Conservation (phyloP, 2,888 invertebrate species). For the Mimumesa dahlbomi region DNA sequence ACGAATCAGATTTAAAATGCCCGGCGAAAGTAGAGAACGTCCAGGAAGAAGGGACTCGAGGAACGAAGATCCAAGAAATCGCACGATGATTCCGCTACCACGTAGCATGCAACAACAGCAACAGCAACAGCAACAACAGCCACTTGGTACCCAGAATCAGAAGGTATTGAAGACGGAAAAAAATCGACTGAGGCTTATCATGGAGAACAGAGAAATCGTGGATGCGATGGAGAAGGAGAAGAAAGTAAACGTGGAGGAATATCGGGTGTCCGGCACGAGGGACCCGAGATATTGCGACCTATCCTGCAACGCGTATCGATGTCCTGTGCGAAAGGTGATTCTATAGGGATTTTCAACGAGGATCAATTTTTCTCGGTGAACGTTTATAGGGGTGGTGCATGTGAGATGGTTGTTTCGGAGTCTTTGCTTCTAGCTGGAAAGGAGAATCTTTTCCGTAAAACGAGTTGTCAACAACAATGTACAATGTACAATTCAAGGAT, state of each 20-base stretch:
- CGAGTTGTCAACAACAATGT: no score
- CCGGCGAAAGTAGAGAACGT: constrained; percentile 43
- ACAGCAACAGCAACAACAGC: constrained; percentile 6
- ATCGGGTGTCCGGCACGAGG: constrained; percentile 9
- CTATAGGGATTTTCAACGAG: no score
- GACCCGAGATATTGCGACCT: constrained; percentile 29
- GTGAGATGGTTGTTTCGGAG: no score
- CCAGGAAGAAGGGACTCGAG: neutral
- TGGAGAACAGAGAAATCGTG: constrained; percentile 58
- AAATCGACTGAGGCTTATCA: constrained; percentile 73
- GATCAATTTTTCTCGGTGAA: no score
- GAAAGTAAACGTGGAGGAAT: constrained; percentile 50
- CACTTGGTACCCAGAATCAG: constrained; percentile 58
- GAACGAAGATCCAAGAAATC: constrained; percentile 7
- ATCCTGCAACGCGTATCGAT: constrained; percentile 38
- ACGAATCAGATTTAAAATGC: constrained; percentile 38
- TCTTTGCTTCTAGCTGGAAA: no score
- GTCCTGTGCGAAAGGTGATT: constrained; percentile 52
- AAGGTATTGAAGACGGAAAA: constrained; percentile 76
- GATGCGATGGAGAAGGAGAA: constrained; percentile 65
- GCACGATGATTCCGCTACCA: constrained; percentile 68
- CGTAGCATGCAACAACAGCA: constrained; percentile 14
- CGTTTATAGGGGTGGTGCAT: no score
- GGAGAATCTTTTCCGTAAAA: no score
- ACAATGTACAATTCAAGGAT: no score